Conservation (phyloP, 2,113 vertebrate genomes). For the Oostethus manadensis region DNA sequence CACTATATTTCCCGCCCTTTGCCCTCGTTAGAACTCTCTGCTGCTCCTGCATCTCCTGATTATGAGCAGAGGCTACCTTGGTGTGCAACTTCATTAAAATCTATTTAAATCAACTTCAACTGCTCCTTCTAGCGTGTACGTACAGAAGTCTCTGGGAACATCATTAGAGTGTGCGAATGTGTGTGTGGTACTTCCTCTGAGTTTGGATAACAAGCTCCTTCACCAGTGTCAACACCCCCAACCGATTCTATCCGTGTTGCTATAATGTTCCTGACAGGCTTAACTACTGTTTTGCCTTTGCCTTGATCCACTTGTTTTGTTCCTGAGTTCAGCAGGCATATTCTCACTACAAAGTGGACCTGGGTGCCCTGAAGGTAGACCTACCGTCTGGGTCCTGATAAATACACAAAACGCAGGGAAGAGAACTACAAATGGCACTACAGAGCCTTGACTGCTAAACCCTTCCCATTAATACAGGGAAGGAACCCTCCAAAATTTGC, state of each 20-base stretch:
- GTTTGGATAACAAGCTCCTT: slow-evolving; percentile 74
- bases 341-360: slow-evolving; percentile 61
- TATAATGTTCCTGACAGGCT: slow-evolving; percentile 64
- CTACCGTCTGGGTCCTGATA: slow-evolving; percentile 52
- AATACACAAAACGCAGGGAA: slow-evolving; percentile 50
- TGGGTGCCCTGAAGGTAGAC: slow-evolving; percentile 54
- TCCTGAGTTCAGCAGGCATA: slow-evolving; percentile 47
- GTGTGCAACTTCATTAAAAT: slow-evolving; percentile 75
- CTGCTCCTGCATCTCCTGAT: slow-evolving; percentile 64
- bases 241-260: slow-evolving; percentile 59
- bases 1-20: slow-evolving; percentile 65
- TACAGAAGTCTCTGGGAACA: slow-evolving; percentile 70
- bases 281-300: slow-evolving; percentile 47
- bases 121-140: slow-evolving; percentile 62
- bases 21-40: slow-evolving; percentile 71
- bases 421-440: slow-evolving; percentile 45
- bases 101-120: slow-evolving; percentile 81
- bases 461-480: slow-evolving; percentile 36
- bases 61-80: slow-evolving; percentile 70
- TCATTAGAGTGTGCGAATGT: slow-evolving; percentile 61
- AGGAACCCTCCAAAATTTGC: slow-evolving; percentile 49
- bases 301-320: slow-evolving; percentile 64
- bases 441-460: slow-evolving; percentile 30
- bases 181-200: slow-evolving; percentile 50
- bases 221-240: slow-evolving; percentile 69